A percentile compares a stretch with the other conserved stretches of the same genome.
Evolutionary conservation across 2,888 invertebrate species (phyloP).

Genomic region (Rhagonycha fulva): DNA sequence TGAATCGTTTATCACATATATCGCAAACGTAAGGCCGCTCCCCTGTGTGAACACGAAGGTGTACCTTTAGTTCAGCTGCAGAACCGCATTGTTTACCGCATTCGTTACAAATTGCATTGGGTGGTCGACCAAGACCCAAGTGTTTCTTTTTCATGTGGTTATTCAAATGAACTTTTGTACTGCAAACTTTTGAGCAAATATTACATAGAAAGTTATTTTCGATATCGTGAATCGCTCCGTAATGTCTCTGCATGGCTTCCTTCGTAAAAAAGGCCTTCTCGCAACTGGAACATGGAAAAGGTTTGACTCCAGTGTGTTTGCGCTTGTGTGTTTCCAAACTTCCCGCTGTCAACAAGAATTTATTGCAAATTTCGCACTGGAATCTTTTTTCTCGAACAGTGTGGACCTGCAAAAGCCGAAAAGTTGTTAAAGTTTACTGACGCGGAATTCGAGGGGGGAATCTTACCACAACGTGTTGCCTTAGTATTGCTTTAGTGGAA

Average conservation of each 20-base stretch:
- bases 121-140: constrained; percentile 31
- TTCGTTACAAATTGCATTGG: constrained; percentile 36
- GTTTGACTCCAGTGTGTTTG: constrained; percentile 46
- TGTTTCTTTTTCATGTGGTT: constrained; percentile 41
- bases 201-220: constrained; percentile 38
- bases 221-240: constrained; percentile 37
- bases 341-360: constrained; percentile 34
- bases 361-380: constrained; percentile 38
- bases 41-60: constrained; percentile 38
- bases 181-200: constrained; percentile 39
- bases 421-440: background rate
- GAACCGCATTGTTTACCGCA: constrained; percentile 40
- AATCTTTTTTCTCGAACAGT: constrained; percentile 36
- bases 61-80: constrained; percentile 38
- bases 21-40: constrained; percentile 39
- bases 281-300: constrained; percentile 43
- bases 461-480: constrained; percentile 37
- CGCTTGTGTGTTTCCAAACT: constrained; percentile 46
- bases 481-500: constrained; percentile 37
- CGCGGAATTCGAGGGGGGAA: background rate
- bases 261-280: constrained; percentile 38
- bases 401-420: constrained; percentile 34
- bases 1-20: constrained; percentile 39
- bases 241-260: constrained; percentile 40
- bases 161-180: constrained; percentile 38